Evolutionary conservation across 2,888 invertebrate genomes (phyloP).

Genomic region (Scaptomyza parva): DNA sequence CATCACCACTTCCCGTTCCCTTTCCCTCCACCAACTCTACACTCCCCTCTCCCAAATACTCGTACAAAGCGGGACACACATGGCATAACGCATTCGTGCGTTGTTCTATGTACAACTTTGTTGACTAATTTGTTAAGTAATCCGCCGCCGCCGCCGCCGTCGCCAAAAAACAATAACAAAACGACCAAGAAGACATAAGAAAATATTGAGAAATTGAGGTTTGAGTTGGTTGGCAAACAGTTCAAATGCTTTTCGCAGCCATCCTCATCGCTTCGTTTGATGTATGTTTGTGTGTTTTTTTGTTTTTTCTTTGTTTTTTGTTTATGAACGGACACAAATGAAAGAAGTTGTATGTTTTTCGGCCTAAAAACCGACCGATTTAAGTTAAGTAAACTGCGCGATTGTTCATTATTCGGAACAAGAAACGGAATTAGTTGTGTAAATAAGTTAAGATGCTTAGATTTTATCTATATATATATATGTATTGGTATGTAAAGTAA

Average conservation of each 20-base stretch:
- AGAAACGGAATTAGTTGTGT: conserved; percentile 69
- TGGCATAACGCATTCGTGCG: conserved; percentile 24
- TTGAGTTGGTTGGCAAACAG: conserved; percentile 61
- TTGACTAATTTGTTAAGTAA: conserved; percentile 80
- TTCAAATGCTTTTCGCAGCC: conserved; percentile 73
- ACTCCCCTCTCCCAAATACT: conserved; percentile 46
- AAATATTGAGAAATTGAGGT: conserved; percentile 51
- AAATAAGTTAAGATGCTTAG: conserved; percentile 72
- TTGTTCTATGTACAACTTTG: conserved; percentile 75
- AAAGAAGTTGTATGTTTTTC: conserved; percentile 70
- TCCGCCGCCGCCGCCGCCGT: too few species aligned
- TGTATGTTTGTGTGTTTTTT: conserved; percentile 65
- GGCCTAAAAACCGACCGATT: conserved; percentile 60
- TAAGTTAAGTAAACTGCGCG: conserved; percentile 68
- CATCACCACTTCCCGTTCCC: neutral
- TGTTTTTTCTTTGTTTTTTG: conserved; percentile 60
- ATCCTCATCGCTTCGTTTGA: conserved; percentile 77
- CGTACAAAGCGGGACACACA: conserved; percentile 55
- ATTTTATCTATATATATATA: conserved; percentile 52
- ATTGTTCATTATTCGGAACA: conserved; percentile 22
- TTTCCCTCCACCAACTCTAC: neutral
- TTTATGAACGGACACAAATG: conserved; percentile 44
- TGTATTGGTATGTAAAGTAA: conserved; percentile 70
- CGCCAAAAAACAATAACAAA: conserved; percentile 49
- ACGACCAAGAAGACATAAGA: conserved; percentile 18